Percentiles rank a stretch among this genome's conserved stretches.
These are phyloP conservation scores for Pheosia tremula DNA, from an alignment of 2,888 invertebrate genomes.

Conservation along the genomic window DNA sequence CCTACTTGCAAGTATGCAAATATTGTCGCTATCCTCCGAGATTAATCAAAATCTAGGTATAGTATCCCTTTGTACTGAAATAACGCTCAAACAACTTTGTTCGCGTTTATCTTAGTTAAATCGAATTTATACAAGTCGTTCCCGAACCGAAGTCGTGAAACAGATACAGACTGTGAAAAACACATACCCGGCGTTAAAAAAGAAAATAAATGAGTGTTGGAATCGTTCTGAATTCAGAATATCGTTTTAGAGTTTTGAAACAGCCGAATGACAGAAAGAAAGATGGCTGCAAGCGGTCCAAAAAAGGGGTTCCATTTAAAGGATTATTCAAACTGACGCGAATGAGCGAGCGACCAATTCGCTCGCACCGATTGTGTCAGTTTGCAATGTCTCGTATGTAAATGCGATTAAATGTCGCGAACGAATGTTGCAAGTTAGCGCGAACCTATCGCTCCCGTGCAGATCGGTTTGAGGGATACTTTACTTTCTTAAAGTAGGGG, in stretches of 20 bases:
- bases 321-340: neutral
- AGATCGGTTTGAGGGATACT: too few relatives aligned
- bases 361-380: too few relatives aligned
- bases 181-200: neutral
- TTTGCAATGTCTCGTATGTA: too few relatives aligned
- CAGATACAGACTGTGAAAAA: slow-evolving; percentile 5
- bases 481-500: slow-evolving; percentile 12
- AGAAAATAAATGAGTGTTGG: slow-evolving; percentile 12
- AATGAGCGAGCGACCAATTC: neutral
- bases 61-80: neutral
- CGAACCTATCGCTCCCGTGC: too few relatives aligned
- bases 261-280: slow-evolving; percentile 14
- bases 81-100: slow-evolving; percentile 7
- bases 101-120: slow-evolving; percentile 5
- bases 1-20: neutral
- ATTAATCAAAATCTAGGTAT: slow-evolving; percentile 10
- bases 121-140: slow-evolving; percentile 9
- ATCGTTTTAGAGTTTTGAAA: slow-evolving; percentile 16
- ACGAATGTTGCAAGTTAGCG: too few relatives aligned
- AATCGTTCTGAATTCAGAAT: slow-evolving; percentile 9
- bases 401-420: too few relatives aligned
- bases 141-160: slow-evolving; percentile 6
- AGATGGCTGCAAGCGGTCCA: slow-evolving; percentile 16
- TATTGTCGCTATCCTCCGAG: neutral
- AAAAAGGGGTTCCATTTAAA: slow-evolving; percentile 15